Conservation (phyloP, 2,797 vertebrate genomes). For the Sarcoramphus papa region DNA sequence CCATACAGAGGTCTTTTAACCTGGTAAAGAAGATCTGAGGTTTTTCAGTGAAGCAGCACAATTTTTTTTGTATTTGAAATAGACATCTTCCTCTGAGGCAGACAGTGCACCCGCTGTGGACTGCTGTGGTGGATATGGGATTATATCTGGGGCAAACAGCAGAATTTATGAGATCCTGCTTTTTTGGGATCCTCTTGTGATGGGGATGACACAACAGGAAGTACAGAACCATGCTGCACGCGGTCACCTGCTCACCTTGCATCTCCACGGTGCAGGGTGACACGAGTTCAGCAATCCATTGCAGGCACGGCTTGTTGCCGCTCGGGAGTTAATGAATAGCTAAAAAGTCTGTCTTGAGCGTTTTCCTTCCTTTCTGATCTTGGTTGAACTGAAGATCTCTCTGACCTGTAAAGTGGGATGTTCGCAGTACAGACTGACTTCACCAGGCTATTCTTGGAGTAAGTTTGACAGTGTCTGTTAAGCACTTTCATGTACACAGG, state of each 20-base stretch:
- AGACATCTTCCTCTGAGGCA: background rate
- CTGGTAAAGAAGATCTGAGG: background rate
- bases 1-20: background rate
- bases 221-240: background rate
- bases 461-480: too few relatives aligned
- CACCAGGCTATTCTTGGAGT: background rate
- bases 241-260: background rate
- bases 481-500: background rate
- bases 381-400: background rate
- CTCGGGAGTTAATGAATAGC: background rate
- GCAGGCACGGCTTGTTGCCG: rapidly evolving
- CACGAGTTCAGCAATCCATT: rapidly evolving
- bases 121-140: background rate
- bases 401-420: background rate
- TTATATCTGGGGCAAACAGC: background rate
- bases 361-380: background rate
- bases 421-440: background rate
- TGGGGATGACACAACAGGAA: background rate
- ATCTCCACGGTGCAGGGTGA: background rate
- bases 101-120: background rate
- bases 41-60: background rate
- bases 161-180: background rate
- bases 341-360: background rate
- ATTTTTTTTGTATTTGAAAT: background rate
- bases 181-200: background rate